Evolutionary conservation across 37 sponge, comb jelly and placozoan species (phyloP), one percentile per base, ranked within the genome.

Genomic region (Hexactinellida sp.): DNA sequence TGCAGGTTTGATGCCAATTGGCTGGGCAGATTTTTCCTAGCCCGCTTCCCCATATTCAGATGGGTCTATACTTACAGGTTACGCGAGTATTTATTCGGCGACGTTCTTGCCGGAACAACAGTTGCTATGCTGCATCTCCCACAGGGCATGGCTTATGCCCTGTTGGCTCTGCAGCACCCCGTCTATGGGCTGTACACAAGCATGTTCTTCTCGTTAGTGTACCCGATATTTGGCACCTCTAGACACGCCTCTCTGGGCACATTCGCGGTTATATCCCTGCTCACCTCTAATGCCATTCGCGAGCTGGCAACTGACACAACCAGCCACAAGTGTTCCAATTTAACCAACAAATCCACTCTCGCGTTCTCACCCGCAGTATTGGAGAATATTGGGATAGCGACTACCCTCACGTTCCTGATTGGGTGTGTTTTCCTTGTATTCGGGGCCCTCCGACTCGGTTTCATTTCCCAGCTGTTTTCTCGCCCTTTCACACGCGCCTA

Each of bases 201-300:
- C 19, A 87, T 92, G 37, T 38, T 94, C 0, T 91, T 92, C 28
- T 89, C 90, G 13, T 25, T 94, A 9, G 38, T 94, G 0, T 94
- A 94, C 54, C 38, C 94, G 9, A 39, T 94, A 0, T 85, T 94
- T 39, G 94, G 94, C 0, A 90, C 91, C 47, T 94, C 94, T 34
- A 86, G 88, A 84, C 94, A 94, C 84, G 55, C 91, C 1, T 94
- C 94, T 37, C 88, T 93, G 30, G 94, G 94, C 13, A 94, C 94
- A 0, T 94, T 94, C 89, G 94, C 94, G 28, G 92, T 94, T 32
- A 84, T 91, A n/a, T 84, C 90, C 35, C 83, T 94, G 32, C 90
- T 94, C 90, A 88, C 91, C n/a, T 85, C 88, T 1, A 89, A 94
- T 88, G 90, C 89, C 25, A 82, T 90, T 36, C 28, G 82, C 13